Evolutionary conservation across 2,113 vertebrate species (phyloP).

Genomic region (Carettochelys insculpta): DNA sequence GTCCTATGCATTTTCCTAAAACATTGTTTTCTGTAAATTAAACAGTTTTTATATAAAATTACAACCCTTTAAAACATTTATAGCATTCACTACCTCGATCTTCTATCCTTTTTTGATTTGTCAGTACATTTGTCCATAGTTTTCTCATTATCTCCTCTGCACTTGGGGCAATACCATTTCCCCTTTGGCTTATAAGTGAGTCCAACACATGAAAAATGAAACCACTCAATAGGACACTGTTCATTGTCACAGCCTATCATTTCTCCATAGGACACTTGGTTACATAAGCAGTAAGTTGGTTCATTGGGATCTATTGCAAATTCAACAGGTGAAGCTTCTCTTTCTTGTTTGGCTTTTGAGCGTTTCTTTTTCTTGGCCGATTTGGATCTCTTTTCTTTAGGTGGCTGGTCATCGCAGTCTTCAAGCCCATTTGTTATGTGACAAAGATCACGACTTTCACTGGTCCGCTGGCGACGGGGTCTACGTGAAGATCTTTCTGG

Average conservation of each 20-base stretch:
- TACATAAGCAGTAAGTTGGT: constrained; percentile 94
- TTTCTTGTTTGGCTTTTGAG: constrained; percentile 90
- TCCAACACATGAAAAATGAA: constrained; percentile 94
- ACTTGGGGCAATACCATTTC: constrained; percentile 96
- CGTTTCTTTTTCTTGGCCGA: constrained; percentile 96
- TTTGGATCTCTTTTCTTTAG: constrained; percentile 93
- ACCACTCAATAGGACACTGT: constrained; percentile 95
- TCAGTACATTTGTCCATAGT: constrained; percentile 97
- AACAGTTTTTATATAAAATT: constrained; percentile 79
- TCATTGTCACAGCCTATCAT: constrained; percentile 98
- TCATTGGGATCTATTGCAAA: constrained; percentile 95
- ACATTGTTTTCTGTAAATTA: constrained; percentile 75
- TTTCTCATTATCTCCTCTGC: constrained; percentile 95
- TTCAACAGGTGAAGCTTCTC: constrained; percentile 91
- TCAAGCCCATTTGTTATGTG: constrained; percentile 90
- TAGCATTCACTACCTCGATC: constrained; percentile 90
- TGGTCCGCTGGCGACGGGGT: constrained; percentile 92
- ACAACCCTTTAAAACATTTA: constrained; percentile 70
- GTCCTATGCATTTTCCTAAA: constrained; percentile 83
- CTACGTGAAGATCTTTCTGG: constrained; percentile 88
- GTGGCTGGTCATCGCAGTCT: constrained; percentile 88
- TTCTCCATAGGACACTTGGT: constrained; percentile 94
- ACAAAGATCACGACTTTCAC: constrained; percentile 93
- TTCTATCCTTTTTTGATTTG: constrained; percentile 93
- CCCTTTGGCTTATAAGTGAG: constrained; percentile 97